Percentiles rank a stretch among this genome's conserved stretches.
These are phyloP conservation scores for Neogale vison DNA, from an alignment of 2,113 vertebrate genomes.

Conservation along the genomic window DNA sequence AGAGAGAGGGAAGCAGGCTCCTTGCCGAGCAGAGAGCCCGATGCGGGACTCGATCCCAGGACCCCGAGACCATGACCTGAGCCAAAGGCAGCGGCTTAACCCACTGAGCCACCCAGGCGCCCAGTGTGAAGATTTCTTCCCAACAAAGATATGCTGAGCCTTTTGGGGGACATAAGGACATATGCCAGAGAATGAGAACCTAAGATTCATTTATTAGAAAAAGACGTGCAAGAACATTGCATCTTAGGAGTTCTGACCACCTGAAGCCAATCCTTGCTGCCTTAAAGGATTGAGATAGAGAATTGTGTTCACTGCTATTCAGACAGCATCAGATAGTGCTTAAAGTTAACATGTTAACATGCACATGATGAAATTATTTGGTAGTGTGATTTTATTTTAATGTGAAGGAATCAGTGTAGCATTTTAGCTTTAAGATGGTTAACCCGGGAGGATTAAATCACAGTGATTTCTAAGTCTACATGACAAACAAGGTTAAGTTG, in stretches of 20 bases:
- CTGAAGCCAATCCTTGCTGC: neutral
- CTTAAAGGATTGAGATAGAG: neutral
- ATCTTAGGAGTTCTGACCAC: neutral
- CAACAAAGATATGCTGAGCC: neutral
- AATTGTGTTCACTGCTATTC: neutral
- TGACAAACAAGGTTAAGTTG: neutral
- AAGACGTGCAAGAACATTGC: neutral
- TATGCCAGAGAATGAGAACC: neutral
- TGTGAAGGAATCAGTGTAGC: neutral
- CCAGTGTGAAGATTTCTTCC: neutral
- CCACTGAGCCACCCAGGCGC: too few relatives aligned
- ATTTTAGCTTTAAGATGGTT: constrained; percentile 4
- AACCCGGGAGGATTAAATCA: neutral
- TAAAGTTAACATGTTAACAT: neutral
- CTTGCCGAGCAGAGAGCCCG: too few relatives aligned
- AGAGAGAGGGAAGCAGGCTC: too few relatives aligned
- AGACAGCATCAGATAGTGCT: neutral
- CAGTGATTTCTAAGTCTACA: neutral
- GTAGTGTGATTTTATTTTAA: constrained; percentile 41
- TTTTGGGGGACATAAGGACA: neutral
- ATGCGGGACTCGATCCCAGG: too few relatives aligned
- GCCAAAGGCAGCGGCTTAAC: too few relatives aligned
- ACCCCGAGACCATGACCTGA: too few relatives aligned
- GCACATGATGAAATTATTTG: neutral
- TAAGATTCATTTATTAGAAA: neutral